Evolutionary conservation across 2,797 vertebrate species (phyloP), one percentile per base, ranked within the genome.

Genomic region (Tarsius wallacei): DNA sequence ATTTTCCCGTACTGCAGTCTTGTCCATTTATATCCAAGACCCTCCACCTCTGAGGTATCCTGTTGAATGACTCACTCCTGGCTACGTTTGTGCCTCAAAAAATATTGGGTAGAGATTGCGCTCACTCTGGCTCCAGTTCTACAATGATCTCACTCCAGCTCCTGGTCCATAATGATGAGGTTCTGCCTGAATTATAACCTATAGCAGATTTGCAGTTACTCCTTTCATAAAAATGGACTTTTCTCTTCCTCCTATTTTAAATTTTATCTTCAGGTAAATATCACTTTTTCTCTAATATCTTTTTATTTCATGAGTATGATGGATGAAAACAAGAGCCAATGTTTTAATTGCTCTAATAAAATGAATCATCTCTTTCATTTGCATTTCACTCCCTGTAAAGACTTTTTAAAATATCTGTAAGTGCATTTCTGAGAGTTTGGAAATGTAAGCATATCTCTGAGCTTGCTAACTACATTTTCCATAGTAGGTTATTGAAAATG

Each of bases 271-370:
- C 64, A 97, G 82, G 97, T 97, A 97, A 97, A 97, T 91, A 95
- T 64, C 64, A 17, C 78, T 89, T 96, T 96, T 93, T 70, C 77
- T 77, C 42, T 87, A 61, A 95, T 92, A 71, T 89, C 90, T 94
- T 96, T 96, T 96, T 70, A 92, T 93, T 91, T 91, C 53, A 22
- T 59, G 90, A 89, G 68, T 42, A 28, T 93, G 78, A 96, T n/a
- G 70, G 78, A 96, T 94, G 92, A 93, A 96, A 97, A 94, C 90
- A 94, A 87, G 85, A 94, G 87, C 64, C 85, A 51, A 47, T 84
- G 61, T 96, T 94, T 97, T 97, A 97, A 98, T 96, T 96, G 91
- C 85, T 85, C 93, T 96, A 97, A 98, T 97, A 94, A 97, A 98
- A 97, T 96, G 95, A 98, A 95, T 97, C 95, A 90, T 90, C 70